Conservation (phyloP, 2,888 invertebrate species). For the Erebia aethiops region DNA sequence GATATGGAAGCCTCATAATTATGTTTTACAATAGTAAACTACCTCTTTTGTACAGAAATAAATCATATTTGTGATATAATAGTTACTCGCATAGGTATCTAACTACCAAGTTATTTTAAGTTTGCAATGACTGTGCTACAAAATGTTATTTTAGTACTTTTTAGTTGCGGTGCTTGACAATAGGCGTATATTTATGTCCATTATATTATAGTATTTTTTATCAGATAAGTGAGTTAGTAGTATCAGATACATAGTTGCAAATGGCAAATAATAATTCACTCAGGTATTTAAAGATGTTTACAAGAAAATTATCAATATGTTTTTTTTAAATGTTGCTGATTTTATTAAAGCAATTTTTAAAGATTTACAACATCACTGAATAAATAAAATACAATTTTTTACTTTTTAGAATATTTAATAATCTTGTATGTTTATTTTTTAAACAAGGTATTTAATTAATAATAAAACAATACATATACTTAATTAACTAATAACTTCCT, state of each 20-base stretch:
- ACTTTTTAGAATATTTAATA: neutral
- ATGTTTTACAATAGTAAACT: conserved; percentile 51
- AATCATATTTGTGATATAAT: conserved; percentile 20
- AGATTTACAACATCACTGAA: neutral
- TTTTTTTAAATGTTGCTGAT: neutral
- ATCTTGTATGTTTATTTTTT: conserved; percentile 28
- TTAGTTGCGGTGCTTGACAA: conserved; percentile 34
- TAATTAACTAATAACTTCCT: conserved; percentile 5
- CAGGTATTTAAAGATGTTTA: neutral
- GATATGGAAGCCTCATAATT: conserved; percentile 91
- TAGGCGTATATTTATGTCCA: neutral
- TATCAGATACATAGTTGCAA: neutral
- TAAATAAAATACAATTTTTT: neutral
- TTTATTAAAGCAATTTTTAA: neutral
- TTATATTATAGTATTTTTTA: neutral
- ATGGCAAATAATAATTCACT: neutral
- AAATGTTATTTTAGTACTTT: conserved; percentile 19
- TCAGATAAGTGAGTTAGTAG: neutral
- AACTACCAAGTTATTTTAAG: conserved; percentile 13
- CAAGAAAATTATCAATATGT: neutral
- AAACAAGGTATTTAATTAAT: conserved; percentile 21
- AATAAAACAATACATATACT: neutral
- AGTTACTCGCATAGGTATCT: conserved; percentile 16
- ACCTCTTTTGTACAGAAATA: conserved; percentile 53
- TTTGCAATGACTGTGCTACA: conserved; percentile 8